Evolutionary conservation across 1,140 invertebrate genomes (phyloP).

Genomic region (Ruditapes philippinarum): DNA sequence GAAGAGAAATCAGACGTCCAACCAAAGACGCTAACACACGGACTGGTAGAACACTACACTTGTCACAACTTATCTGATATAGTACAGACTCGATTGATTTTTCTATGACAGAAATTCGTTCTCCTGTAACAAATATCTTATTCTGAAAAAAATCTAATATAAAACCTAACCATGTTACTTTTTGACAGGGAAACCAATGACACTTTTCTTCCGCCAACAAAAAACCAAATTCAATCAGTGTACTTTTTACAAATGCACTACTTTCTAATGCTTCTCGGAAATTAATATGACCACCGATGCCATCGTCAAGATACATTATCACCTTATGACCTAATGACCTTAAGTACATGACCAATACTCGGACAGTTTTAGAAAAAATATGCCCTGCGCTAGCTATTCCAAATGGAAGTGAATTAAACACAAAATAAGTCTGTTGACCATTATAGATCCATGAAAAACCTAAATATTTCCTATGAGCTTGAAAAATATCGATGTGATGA

Average conservation of each 20-base stretch:
- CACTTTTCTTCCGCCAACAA: conserved; percentile 53
- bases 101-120: conserved; percentile 17
- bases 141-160: conserved; percentile 34
- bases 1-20: conserved; percentile 64
- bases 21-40: conserved; percentile 47
- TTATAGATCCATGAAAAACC: conserved; percentile 44
- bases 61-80: neutral
- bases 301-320: conserved; percentile 50
- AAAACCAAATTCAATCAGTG: conserved; percentile 44
- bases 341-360: neutral
- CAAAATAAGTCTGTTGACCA: conserved; percentile 3
- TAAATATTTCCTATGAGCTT: conserved; percentile 42
- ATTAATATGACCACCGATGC: conserved; percentile 31
- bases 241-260: neutral
- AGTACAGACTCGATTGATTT: neutral
- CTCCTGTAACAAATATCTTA: neutral
- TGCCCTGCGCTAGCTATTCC: conserved; percentile 40
- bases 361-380: conserved; percentile 22
- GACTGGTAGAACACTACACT: neutral
- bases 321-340: neutral
- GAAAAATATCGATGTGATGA: conserved; percentile 63
- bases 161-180: conserved; percentile 36
- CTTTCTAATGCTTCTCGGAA: neutral
- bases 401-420: conserved; percentile 63
- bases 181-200: conserved; percentile 26